Evolutionary conservation across 2,113 vertebrate species (phyloP).

Genomic region (Cynopterus brachyotis): DNA sequence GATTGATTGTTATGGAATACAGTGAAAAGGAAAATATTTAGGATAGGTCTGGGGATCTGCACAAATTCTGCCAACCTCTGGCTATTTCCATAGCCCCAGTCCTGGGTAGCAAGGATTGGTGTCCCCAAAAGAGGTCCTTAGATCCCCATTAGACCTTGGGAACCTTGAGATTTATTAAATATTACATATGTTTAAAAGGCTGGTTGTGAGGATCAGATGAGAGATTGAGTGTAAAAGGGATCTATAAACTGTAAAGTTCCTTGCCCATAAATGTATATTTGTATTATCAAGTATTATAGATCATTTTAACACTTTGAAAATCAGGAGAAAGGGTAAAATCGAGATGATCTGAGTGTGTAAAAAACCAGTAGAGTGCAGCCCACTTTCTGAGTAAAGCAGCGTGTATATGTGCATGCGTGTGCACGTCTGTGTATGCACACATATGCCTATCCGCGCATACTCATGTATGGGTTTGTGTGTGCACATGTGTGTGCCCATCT

Average conservation of each 20-base stretch:
- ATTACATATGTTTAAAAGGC: not conserved
- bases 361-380: not conserved
- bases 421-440: too few species aligned
- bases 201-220: not conserved
- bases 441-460: too few species aligned
- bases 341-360: not conserved
- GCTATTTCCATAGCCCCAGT: not conserved
- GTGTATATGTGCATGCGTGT: accelerated
- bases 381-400: not conserved
- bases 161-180: not conserved
- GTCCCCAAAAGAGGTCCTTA: not conserved
- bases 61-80: not conserved
- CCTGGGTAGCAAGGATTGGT: not conserved
- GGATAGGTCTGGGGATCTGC: not conserved
- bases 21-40: not conserved
- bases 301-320: not conserved
- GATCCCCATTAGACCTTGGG: not conserved
- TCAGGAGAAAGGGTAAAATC: not conserved
- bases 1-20: not conserved
- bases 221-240: not conserved
- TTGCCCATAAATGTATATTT: not conserved
- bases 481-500: too few species aligned
- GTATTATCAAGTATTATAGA: not conserved
- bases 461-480: accelerated
- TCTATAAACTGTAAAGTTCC: not conserved